These are phyloP conservation scores for Nemotelus pantherinus DNA, from an alignment of 2,888 invertebrate species.

Conservation along the genomic window DNA sequence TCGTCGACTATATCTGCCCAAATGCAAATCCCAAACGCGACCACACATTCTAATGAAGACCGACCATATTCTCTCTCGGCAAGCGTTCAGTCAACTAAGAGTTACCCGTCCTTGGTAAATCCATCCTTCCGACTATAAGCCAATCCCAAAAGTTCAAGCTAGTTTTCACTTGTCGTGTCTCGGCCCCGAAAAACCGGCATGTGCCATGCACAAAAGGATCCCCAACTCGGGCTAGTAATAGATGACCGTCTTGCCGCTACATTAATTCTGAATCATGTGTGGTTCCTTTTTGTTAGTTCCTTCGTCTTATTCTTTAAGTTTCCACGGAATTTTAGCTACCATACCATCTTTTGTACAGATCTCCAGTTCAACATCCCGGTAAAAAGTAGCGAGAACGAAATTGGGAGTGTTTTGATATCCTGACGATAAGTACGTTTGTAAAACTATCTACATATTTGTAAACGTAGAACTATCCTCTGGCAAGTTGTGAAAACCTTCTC, in stretches of 20 bases:
- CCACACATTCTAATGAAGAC: conserved; percentile 34
- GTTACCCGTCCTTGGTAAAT: not conserved
- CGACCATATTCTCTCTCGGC: not conserved
- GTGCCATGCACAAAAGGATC: conserved; percentile 21
- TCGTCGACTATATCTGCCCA: conserved; percentile 29
- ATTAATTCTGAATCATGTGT: conserved; percentile 52
- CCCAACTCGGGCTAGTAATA: conserved; percentile 46
- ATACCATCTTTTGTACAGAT: conserved; percentile 18
- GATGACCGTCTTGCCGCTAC: conserved; percentile 52
- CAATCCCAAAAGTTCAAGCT: conserved; percentile 35
- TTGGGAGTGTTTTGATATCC: not conserved
- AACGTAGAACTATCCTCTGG: no score
- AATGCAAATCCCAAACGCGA: conserved; percentile 31
- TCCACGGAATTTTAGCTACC: conserved; percentile 45
- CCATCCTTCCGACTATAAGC: conserved; percentile 15
- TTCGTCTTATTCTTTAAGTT: conserved; percentile 48
- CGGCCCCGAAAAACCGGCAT: not conserved
- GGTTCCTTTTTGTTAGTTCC: conserved; percentile 40
- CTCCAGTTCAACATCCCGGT: not conserved
- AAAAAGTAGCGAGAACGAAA: not conserved
- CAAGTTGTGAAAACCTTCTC: not conserved
- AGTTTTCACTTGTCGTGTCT: not conserved
- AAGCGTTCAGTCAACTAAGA: not conserved
- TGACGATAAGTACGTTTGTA: no score
- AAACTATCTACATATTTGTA: no score